phyloP scores from a whole-genome alignment of 2,797 vertebrate genomes.

The Lemur catta region DNA sequence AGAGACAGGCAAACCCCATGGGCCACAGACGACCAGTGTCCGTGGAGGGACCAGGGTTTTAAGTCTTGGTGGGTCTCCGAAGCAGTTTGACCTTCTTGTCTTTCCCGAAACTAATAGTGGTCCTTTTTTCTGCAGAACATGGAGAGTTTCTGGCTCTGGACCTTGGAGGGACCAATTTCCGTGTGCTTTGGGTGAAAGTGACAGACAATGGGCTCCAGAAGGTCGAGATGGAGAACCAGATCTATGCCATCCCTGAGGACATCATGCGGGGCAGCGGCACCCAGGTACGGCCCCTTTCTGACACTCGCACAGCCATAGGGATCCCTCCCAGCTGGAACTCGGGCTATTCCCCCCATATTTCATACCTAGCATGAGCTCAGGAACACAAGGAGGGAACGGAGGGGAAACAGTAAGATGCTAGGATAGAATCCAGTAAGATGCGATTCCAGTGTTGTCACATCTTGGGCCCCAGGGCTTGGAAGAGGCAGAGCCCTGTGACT shows the following conservation, averaged over 20 bases:
- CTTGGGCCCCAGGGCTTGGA: not conserved
- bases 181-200: conserved; percentile 93
- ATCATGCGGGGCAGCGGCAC: conserved; percentile 92
- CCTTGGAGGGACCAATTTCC: conserved; percentile 94
- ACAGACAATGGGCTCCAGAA: conserved; percentile 90
- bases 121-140: conserved; percentile 85
- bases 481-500: not conserved
- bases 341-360: not conserved
- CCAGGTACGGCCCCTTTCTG: conserved; percentile 85
- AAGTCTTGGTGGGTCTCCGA: not conserved
- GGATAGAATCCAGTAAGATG: not conserved
- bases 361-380: not conserved
- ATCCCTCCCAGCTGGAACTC: not conserved
- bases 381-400: not conserved
- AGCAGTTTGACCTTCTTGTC: not conserved
- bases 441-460: not conserved
- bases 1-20: not conserved
- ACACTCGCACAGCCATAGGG: not conserved
- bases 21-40: not conserved
- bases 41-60: not conserved
- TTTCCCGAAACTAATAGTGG: not conserved
- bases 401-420: not conserved
- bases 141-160: conserved; percentile 96
- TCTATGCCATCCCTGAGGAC: conserved; percentile 94
- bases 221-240: conserved; percentile 96